Evolutionary conservation across 2,888 invertebrate species (phyloP).

Genomic region (Cordylochernes scorpioides): DNA sequence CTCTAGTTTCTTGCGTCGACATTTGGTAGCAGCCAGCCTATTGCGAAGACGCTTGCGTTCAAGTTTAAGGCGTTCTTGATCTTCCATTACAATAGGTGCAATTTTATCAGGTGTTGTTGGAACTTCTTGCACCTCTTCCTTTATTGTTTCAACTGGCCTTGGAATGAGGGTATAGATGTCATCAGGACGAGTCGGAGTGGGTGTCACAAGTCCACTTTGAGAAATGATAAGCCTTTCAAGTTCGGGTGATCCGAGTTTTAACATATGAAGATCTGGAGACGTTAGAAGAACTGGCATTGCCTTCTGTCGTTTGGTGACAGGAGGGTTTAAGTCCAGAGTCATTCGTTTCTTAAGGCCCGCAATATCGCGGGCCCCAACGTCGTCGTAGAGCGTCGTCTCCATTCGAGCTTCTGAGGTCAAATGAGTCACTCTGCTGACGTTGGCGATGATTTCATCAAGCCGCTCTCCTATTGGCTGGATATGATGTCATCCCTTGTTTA

Average conservation of each 20-base stretch:
- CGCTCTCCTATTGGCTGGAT: too few species aligned
- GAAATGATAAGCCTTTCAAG: slow-evolving; percentile 56
- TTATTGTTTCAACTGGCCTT: slow-evolving; percentile 20
- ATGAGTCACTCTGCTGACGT: too few species aligned
- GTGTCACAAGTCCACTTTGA: slow-evolving; percentile 13
- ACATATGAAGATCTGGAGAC: slow-evolving; percentile 43
- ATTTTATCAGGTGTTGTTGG: slow-evolving; percentile 32
- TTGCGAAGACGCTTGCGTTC: slow-evolving; percentile 87
- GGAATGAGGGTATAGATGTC: not conserved
- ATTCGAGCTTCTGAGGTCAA: too few species aligned
- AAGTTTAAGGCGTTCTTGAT: slow-evolving; percentile 76
- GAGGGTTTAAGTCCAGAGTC: too few species aligned
- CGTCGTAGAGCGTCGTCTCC: slow-evolving; percentile 12
- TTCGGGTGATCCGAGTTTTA: slow-evolving; percentile 65
- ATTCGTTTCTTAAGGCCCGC: too few species aligned
- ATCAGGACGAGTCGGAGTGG: slow-evolving; percentile 24
- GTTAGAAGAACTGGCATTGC: too few species aligned
- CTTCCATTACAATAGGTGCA: slow-evolving; percentile 87
- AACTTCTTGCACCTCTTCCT: slow-evolving; percentile 77
- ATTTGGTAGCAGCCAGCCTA: slow-evolving; percentile 86
- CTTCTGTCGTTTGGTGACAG: too few species aligned
- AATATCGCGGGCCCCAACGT: too few species aligned
- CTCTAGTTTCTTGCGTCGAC: slow-evolving; percentile 79
- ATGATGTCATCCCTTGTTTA: too few species aligned
- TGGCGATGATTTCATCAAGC: too few species aligned